phyloP scores from a whole-genome alignment of 2,888 invertebrate genomes.

The Chalcis sispes region DNA sequence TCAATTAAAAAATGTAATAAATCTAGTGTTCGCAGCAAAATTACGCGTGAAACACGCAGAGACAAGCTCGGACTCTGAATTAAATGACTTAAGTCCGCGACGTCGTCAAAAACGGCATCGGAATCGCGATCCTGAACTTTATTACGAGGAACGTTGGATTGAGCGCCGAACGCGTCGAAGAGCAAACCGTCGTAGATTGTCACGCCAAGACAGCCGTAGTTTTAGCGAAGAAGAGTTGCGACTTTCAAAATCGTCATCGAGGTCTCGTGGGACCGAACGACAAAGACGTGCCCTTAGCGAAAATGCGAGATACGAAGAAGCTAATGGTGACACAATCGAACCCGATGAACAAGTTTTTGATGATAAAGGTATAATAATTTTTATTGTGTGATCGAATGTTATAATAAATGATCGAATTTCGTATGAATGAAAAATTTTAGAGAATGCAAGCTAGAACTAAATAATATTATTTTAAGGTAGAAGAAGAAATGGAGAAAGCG shows the following conservation, averaged over 20 bases:
- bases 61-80: constrained; percentile 68
- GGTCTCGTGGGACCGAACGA: background rate
- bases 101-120: constrained; percentile 52
- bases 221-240: constrained; percentile 73
- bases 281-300: constrained; percentile 69
- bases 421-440: background rate
- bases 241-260: constrained; percentile 74
- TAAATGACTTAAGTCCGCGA: constrained; percentile 62
- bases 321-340: constrained; percentile 54
- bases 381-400: background rate
- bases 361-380: constrained; percentile 22
- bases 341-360: background rate
- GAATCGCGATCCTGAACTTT: constrained; percentile 65
- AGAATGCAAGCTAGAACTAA: constrained; percentile 38
- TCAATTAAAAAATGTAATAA: background rate
- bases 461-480: constrained; percentile 51
- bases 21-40: constrained; percentile 63
- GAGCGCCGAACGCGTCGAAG: constrained; percentile 67
- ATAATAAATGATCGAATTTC: background rate
- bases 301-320: constrained; percentile 68
- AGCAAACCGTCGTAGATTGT: constrained; percentile 64
- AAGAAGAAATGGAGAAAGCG: constrained; percentile 54
- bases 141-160: constrained; percentile 72
- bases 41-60: constrained; percentile 69
- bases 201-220: constrained; percentile 72